Evolutionary conservation across 2,113 vertebrate species (phyloP), one percentile per base, ranked within the genome.

Genomic region (Odocoileus virginianus): DNA sequence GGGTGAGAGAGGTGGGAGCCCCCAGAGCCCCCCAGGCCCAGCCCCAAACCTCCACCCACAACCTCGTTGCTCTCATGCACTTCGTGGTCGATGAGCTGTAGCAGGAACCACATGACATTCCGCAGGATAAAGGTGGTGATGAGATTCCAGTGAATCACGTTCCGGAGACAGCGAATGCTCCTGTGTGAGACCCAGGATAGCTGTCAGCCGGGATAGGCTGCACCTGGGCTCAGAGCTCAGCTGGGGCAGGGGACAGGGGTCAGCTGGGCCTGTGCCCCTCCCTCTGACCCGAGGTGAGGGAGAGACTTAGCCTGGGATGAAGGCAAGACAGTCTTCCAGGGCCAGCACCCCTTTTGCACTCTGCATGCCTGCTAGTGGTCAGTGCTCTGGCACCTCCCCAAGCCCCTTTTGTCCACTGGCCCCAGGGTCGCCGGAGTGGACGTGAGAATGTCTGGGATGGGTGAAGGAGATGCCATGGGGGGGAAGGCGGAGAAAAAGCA

Each of bases 91-190:
- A 99, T 99, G 98, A 99, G 98, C 87, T 99, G 99, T 74, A 99
- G 99, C 97, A 99, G 98, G 97, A 99, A 99, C 99, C 99, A 99
- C 99, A 99, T 99, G 45, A 99, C 97, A 7, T 99, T 99, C 97
- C 99, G 98, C 98, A 99, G 98, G 98, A 99, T 99, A 97, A 99
- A 99, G 0, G 99, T 99, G 91, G 99, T 99, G 97, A 99, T 99
- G 98, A 99, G 57, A 97, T 99, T 99, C 99, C 99, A 99, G 98
- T 99, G 99, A 98, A 99, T 99, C 95, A 99, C 99, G 54, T 99
- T 99, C 95, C 99, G 98, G 88, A 99, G 99, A 97, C 99, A 99
- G 97, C 99, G 98, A 95, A 99, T 99, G 97, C 99, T 99, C 99
- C 99, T 99, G 95, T 43, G 87, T 81, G 27, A 8, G 71, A 61